These are phyloP conservation scores for Allobates femoralis DNA, from an alignment of 2,797 vertebrate genomes.

Conservation along the genomic window DNA sequence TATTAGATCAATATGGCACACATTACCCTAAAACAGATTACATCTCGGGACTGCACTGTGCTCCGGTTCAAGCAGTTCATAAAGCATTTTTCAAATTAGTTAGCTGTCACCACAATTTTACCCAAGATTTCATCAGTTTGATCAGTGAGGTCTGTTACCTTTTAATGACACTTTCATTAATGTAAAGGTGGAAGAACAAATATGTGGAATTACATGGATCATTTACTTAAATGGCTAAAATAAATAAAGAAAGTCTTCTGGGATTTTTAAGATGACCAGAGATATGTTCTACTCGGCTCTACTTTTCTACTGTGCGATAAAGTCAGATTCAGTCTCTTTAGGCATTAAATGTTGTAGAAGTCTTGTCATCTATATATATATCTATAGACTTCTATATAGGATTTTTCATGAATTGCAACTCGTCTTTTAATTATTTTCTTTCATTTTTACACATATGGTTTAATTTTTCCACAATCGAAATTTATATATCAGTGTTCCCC, in stretches of 20 bases:
- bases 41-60: constrained; percentile 44
- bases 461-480: too few relatives aligned
- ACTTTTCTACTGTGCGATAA: neutral
- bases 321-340: neutral
- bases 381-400: neutral
- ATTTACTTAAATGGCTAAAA: constrained; percentile 11
- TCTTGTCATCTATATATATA: neutral
- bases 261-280: constrained; percentile 13
- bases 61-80: constrained; percentile 48
- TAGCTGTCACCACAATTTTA: constrained; percentile 58
- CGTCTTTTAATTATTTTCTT: too few relatives aligned
- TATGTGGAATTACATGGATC: neutral
- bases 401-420: too few relatives aligned
- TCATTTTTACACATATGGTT: too few relatives aligned
- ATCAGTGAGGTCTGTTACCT: constrained; percentile 44
- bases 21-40: constrained; percentile 65
- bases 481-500: too few relatives aligned
- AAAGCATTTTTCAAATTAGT: constrained; percentile 62
- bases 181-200: constrained; percentile 42
- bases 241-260: constrained; percentile 11
- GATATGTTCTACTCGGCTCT: neutral
- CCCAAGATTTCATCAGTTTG: constrained; percentile 52
- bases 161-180: constrained; percentile 55
- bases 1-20: constrained; percentile 65
- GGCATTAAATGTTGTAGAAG: neutral